Evolutionary conservation across 1,140 invertebrate species (phyloP).

Genomic region (Drosophila asahinai): DNA sequence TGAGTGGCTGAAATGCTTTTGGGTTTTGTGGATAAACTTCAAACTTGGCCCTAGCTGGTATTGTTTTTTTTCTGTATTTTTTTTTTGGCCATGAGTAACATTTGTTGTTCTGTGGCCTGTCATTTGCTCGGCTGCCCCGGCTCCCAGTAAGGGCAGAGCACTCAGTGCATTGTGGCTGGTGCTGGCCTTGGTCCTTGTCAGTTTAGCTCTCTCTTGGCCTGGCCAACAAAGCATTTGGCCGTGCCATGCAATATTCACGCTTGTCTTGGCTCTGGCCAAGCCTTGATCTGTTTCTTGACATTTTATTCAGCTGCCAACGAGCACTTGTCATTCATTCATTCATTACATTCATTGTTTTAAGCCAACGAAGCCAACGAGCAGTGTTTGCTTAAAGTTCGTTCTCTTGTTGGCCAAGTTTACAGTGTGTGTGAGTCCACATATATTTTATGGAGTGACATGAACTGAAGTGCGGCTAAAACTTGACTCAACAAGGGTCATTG

Average conservation of each 20-base stretch:
- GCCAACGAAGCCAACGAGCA: conserved; percentile 40
- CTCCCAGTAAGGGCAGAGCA: conserved; percentile 44
- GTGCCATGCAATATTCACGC: conserved; percentile 74
- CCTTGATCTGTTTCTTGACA: conserved; percentile 76
- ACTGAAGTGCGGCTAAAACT: conserved; percentile 3
- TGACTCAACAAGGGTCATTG: conserved; percentile 2
- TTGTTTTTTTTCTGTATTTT: conserved; percentile 51
- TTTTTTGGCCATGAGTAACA: conserved; percentile 59
- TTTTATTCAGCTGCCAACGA: conserved; percentile 62
- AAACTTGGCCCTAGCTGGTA: conserved; percentile 36
- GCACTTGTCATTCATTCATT: conserved; percentile 69
- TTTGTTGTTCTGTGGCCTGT: conserved; percentile 70
- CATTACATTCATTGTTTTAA: conserved; percentile 61
- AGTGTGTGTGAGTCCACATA: neutral
- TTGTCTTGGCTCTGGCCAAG: conserved; percentile 63
- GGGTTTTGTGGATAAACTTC: conserved; percentile 34
- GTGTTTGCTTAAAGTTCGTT: conserved; percentile 58
- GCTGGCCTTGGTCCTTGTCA: conserved; percentile 39
- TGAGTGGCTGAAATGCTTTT: conserved; percentile 11
- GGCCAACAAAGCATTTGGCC: conserved; percentile 66
- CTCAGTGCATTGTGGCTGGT: conserved; percentile 51
- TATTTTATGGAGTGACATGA: conserved; percentile 9
- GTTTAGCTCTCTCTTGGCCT: conserved; percentile 44
- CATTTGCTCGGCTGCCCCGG: conserved; percentile 52
- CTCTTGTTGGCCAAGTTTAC: conserved; percentile 31